Evolutionary conservation across 2,888 invertebrate species (phyloP).

Genomic region (Drosophila buzzatii): DNA sequence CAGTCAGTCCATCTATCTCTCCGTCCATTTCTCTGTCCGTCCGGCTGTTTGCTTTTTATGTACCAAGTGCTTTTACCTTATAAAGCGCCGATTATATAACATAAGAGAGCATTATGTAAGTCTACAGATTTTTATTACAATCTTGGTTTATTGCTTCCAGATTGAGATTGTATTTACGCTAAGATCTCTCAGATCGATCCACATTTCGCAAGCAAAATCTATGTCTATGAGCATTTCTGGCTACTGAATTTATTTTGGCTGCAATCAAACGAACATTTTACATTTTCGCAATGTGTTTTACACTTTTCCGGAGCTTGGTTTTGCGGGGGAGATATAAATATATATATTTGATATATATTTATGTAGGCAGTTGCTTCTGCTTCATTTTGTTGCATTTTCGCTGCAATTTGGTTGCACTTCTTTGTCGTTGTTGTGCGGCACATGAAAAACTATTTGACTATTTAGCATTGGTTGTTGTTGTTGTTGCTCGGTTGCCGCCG

Average conservation of each 20-base stretch:
- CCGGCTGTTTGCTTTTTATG: neutral
- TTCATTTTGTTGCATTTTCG: conserved; percentile 16
- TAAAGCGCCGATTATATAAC: neutral
- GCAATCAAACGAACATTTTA: conserved; percentile 71
- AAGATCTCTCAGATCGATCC: neutral
- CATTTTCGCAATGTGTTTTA: conserved; percentile 78
- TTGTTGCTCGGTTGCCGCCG: conserved; percentile 38
- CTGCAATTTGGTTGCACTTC: conserved; percentile 17
- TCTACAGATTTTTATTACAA: neutral
- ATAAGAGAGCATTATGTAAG: neutral
- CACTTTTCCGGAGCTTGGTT: conserved; percentile 59
- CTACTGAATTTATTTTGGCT: conserved; percentile 39
- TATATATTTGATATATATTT: neutral
- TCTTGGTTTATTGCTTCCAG: neutral
- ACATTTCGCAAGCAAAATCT: conserved; percentile 3
- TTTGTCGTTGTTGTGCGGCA: conserved; percentile 26
- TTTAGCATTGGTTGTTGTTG: conserved; percentile 53
- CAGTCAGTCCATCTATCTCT: neutral
- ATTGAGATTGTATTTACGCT: neutral
- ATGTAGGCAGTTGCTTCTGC: neutral
- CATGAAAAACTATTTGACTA: conserved; percentile 74
- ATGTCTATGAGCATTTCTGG: neutral
- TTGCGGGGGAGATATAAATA: too few relatives aligned
- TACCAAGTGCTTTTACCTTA: neutral
- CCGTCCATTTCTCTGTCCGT: neutral